Base-by-base conservation (phyloP, 2,888 invertebrate species). In the Euphydryas editha region DNA sequence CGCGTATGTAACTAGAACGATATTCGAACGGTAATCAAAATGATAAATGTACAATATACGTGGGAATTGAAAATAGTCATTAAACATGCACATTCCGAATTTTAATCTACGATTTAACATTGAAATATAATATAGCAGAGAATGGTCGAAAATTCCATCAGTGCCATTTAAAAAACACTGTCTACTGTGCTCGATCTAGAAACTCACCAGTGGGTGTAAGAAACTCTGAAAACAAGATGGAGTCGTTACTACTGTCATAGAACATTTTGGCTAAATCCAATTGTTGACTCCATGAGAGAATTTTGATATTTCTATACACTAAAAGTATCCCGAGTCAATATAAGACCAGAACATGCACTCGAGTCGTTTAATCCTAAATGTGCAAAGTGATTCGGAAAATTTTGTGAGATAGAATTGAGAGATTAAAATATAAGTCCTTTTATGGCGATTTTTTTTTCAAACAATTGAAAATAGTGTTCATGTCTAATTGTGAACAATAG, bases 191-290 rank as follows among this genome's bases (percentile, higher is more conserved):
- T 82, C 79, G 75, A 69, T 81, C 89, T 90, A 89, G 69, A 74
- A 84, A 93, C 93, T 93, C 92, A 93, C 93, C 93, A 77, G 93
- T 93, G 87, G 93, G 87, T 86, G 93, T 91, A 84, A 93, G 86
- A 92, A 87, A 90, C 82, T 93, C 93, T 93, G 93, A 93, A 93
- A 93, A 91, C 84, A 92, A 91, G 84, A 89, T 91, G 92, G 92
- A 92, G 92, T 81, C 92, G 79, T 92, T 92, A 92, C 92, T 92
- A 91, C 87, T 85, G 80, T 80, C 74, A 75, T 76, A 73, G 76
- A 78, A 81, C 71, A 76, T 58, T 70, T 62, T 71, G 75, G 76
- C 89, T 88, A 90, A 80, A 72, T 77, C 91, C 91, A 90, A 92
- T 90, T 81, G 62, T 75, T 82, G 92, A 92, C 92, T 92, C 92